Evolutionary conservation across 2,888 invertebrate genomes (phyloP), one percentile per base, ranked within the genome.

Genomic region (Argyra leucocephala): DNA sequence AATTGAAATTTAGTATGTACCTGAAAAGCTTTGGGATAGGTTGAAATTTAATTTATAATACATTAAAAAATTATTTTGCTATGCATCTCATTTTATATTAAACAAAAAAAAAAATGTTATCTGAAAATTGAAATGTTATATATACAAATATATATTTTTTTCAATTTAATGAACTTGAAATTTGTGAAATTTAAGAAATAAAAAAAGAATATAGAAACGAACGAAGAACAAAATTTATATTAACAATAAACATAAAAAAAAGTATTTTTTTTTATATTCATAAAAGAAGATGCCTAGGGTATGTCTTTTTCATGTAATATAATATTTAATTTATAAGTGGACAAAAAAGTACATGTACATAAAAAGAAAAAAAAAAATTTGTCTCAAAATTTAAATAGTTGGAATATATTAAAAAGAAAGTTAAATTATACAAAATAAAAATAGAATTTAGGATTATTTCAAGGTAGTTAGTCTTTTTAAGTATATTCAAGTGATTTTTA

Each of bases 251-350:
- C 15, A 48, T 15, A 37, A 9, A 18, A 48, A 48, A 5, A 1
- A 48, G n/a, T 48, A 18, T 15, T 48, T 48, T 48, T 48, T 18
- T 48, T 48, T n/a, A 18, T 57, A 23, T 48, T 23, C 15, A 23
- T 21, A n/a, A 57, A 57, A 57, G 57, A 63, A 24, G 15, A 63
- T 63, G 63, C 63, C 63, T 15, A 63, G 58, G 63, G 63, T 63
- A 57, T 57, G 63, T 63, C 10, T 18, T 58, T 31, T 24, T 57
- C n/a, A 37, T 5, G 22, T 37, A 22, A 48, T 12, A 48, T 18
- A 48, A 48, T 48, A 48, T 18, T 18, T 48, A 18, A 31, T 7
- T 31, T 31, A 7, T 31, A 31, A 7, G 10, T 31, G 10, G 5
- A 31, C 31, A 31, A n/a, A n/a, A n/a, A n/a, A n/a, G n/a, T n/a